Evolutionary conservation across 2,888 invertebrate genomes (phyloP).

Genomic region (Antheraea assamensis): DNA sequence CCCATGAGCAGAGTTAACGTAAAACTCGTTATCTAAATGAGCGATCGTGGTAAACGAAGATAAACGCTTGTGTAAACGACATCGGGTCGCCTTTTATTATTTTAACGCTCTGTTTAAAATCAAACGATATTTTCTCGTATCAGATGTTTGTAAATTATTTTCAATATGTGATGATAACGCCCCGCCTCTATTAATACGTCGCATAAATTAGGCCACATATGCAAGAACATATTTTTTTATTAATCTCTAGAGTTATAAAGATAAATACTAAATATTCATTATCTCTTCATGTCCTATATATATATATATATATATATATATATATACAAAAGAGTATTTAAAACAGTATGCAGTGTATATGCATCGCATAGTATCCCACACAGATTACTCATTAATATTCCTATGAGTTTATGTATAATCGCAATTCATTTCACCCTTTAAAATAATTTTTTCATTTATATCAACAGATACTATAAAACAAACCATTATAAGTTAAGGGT

Average conservation of each 20-base stretch:
- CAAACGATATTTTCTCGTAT: conserved; percentile 26
- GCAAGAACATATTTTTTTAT: not conserved
- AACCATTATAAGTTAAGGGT: no score
- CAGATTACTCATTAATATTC: not conserved
- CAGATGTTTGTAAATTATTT: conserved; percentile 17
- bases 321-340: not conserved
- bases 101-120: conserved; percentile 26
- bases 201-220: conserved; percentile 4
- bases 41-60: conserved; percentile 45
- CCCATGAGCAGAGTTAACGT: not conserved
- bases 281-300: not conserved
- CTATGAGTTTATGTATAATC: no score
- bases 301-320: not conserved
- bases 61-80: conserved; percentile 40
- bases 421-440: no score
- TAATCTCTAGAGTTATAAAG: not conserved
- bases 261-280: not conserved
- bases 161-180: conserved; percentile 13
- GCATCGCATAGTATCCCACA: not conserved
- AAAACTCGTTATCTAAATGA: conserved; percentile 60
- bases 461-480: no score
- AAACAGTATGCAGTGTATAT: not conserved
- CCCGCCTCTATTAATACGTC: conserved; percentile 11
- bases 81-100: conserved; percentile 32
- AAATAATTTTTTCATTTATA: no score